Conservation (phyloP, 2,888 invertebrate genomes). For the Ormyrus rosae region DNA sequence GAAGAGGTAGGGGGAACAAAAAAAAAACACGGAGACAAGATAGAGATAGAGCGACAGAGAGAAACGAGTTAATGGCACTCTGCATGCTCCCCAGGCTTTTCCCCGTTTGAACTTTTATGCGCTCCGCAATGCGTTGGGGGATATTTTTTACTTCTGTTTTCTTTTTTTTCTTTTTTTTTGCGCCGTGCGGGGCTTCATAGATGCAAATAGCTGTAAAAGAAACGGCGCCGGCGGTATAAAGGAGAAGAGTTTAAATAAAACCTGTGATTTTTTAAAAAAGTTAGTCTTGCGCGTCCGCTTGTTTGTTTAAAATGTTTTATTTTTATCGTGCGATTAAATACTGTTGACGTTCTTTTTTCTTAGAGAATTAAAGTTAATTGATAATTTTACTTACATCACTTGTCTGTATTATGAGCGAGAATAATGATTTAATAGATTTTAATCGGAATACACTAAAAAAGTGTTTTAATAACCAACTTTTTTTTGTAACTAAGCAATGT, state of each 20-base stretch:
- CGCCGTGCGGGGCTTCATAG: not conserved
- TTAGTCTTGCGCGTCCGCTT: too few relatives aligned
- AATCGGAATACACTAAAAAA: not conserved
- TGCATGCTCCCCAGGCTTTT: too few relatives aligned
- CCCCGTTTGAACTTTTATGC: conserved; percentile 20
- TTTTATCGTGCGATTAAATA: too few relatives aligned
- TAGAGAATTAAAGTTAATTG: not conserved
- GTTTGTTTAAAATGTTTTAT: too few relatives aligned
- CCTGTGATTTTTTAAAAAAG: too few relatives aligned
- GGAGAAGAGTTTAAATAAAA: too few relatives aligned
- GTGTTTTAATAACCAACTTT: conserved; percentile 7
- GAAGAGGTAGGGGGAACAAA: conserved; percentile 34
- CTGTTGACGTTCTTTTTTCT: too few relatives aligned
- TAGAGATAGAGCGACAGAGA: conserved; percentile 22
- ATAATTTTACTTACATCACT: not conserved
- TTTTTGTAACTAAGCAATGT: not conserved
- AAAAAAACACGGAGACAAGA: conserved; percentile 33
- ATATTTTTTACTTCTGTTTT: not conserved
- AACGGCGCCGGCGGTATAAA: too few relatives aligned
- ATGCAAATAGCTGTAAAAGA: not conserved
- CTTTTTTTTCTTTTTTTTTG: not conserved
- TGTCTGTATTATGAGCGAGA: not conserved
- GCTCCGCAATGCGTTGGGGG: conserved; percentile 20
- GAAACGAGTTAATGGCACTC: conserved; percentile 34
- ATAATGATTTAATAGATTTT: not conserved